Percentiles rank a stretch among this genome's conserved stretches.
These are phyloP conservation scores for Epizoanthus scotinus DNA, from an alignment of 92 coral and sea anemone species.

Conservation along the genomic window DNA sequence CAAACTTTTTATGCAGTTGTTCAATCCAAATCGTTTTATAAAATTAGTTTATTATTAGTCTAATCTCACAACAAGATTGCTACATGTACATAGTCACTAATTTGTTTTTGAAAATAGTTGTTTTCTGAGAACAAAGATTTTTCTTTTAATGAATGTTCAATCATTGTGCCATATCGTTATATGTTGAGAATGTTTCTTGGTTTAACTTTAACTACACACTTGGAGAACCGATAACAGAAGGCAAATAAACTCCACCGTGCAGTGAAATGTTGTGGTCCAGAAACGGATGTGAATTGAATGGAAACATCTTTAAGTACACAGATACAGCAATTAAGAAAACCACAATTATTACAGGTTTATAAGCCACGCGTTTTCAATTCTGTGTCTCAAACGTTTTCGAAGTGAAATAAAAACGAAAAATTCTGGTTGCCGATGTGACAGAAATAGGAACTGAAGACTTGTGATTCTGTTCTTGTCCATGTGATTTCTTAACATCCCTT, in stretches of 20 bases:
- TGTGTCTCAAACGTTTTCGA: not conserved
- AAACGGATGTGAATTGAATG: slow-evolving; percentile 32
- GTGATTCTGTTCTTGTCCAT: not conserved
- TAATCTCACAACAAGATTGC: too few relatives aligned
- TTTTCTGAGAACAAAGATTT: too few relatives aligned
- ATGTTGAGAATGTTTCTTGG: not conserved
- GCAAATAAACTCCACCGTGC: not conserved
- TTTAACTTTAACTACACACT: not conserved
- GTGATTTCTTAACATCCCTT: not conserved
- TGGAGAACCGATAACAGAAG: not conserved
- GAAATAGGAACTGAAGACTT: not conserved
- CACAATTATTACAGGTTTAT: slow-evolving; percentile 4
- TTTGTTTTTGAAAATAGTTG: too few relatives aligned
- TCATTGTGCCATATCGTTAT: too few relatives aligned
- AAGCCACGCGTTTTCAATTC: slow-evolving; percentile 5
- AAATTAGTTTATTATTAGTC: too few relatives aligned
- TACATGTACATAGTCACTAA: too few relatives aligned
- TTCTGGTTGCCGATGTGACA: not conserved
- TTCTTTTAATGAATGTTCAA: too few relatives aligned
- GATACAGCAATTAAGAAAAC: slow-evolving; percentile 36
- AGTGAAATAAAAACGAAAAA: not conserved
- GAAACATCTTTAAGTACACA: slow-evolving; percentile 30
- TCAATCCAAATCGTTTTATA: too few relatives aligned
- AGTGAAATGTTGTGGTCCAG: slow-evolving; percentile 15
- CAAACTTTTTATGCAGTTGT: too few relatives aligned